Evolutionary conservation across 2,888 invertebrate genomes (phyloP), one percentile per base, ranked within the genome.

Genomic region (Drosophila ustulata): DNA sequence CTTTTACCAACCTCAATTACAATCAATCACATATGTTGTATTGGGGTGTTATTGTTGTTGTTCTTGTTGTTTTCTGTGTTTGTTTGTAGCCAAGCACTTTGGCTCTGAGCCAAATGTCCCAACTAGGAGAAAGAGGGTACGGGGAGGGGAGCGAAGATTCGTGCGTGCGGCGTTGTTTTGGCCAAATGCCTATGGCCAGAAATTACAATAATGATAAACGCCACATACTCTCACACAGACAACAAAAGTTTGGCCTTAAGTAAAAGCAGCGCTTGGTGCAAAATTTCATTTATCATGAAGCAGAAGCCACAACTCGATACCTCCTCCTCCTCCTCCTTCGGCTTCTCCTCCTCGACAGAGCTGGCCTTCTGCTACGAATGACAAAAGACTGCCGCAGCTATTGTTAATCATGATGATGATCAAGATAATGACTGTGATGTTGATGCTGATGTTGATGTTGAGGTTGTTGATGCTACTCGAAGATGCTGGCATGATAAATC

Each of bases 1-100:
- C 88, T 89, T 88, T 88, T 88, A 83, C 89, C 77, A 80, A 82
- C 82, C 89, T 82, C 89, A 88, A 89, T 89, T 88, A 87, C 87
- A 86, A 88, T 88, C 89, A 88, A 88, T 88, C 89, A 89, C 89
- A 83, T 71, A 78, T 89, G 85, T 78, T 75, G 75, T 68, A 39
- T 64, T 64, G 51, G 50, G 74, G 56, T 64, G 53, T 64, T 56
- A 34, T 43, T 41, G 34, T 56, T 74, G 69, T 53, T 46, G 49
- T 47, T 62, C 26, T 64, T 58, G 47, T 39, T 46, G 25, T 37
- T 26, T 28, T 28, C 4, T 5, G 28, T 28, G 55, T 47, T 59
- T 55, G 65, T 57, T 73, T 64, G 66, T 61, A 67, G 80, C 68
- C 75, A 75, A 64, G 63, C 53, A 69, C 65, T 61, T 69, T 78